phyloP scores from a whole-genome alignment of 2,113 vertebrate species.

The Hemicordylus capensis region DNA sequence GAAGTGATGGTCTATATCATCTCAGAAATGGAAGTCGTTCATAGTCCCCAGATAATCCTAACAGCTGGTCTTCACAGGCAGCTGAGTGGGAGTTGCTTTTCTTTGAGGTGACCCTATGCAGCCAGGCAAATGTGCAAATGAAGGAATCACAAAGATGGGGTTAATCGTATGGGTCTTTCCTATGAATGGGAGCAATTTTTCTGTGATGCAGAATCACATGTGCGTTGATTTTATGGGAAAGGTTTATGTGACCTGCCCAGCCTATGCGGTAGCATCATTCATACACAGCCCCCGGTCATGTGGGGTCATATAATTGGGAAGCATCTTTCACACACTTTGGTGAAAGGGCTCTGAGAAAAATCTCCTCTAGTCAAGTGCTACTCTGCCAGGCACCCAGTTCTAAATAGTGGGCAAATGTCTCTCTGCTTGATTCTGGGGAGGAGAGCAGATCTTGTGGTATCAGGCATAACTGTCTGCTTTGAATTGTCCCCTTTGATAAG shows the following conservation, averaged over 20 bases:
- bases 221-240: background rate
- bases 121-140: background rate
- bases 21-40: background rate
- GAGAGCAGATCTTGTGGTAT: too few species aligned
- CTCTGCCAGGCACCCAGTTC: background rate
- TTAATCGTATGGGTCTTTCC: background rate
- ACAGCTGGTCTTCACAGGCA: background rate
- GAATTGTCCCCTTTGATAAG: too few species aligned
- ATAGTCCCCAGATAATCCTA: background rate
- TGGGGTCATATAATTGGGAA: background rate
- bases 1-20: background rate
- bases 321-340: background rate
- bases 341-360: background rate
- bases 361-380: background rate
- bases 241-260: background rate
- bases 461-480: too few species aligned
- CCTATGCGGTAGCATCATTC: background rate
- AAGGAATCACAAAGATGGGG: background rate
- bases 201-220: background rate
- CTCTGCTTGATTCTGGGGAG: too few species aligned
- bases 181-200: background rate
- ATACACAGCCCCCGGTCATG: background rate
- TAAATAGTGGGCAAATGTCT: background rate
- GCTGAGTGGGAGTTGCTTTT: background rate
- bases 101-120: background rate